Conservation (phyloP, 2,888 invertebrate species). For the Tineola bisselliella region DNA sequence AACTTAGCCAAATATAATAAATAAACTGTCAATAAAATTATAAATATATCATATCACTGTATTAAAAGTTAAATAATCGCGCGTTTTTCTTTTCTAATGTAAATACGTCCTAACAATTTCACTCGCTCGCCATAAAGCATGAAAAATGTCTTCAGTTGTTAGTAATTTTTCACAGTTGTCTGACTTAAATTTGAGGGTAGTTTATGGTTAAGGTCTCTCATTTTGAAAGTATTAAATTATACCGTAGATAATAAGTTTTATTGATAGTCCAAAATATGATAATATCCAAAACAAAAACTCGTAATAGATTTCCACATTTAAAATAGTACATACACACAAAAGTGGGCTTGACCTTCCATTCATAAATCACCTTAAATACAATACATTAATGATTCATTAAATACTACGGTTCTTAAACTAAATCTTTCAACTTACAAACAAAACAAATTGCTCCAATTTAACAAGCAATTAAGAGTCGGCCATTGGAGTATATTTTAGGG, state of each 20-base stretch:
- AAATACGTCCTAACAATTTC: neutral
- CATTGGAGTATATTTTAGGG: neutral
- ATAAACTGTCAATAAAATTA: too few species aligned
- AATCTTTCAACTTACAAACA: conserved; percentile 16
- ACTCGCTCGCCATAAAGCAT: neutral
- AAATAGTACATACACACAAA: neutral
- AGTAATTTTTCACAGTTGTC: conserved; percentile 5
- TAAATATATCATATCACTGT: too few species aligned
- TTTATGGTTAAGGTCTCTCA: too few species aligned
- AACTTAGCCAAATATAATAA: too few species aligned
- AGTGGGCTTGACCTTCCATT: conserved; percentile 15
- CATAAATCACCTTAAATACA: conserved; percentile 19
- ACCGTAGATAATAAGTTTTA: too few species aligned
- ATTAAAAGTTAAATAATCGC: too few species aligned
- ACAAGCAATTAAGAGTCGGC: conserved; percentile 20
- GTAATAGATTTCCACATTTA: neutral
- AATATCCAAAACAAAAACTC: too few species aligned
- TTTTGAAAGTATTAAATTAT: too few species aligned
- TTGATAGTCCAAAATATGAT: too few species aligned
- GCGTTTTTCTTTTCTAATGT: neutral
- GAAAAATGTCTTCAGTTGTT: conserved; percentile 7
- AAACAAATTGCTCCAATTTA: conserved; percentile 21
- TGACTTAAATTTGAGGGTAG: neutral
- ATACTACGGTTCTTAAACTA: conserved; percentile 13
- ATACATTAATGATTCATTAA: conserved; percentile 20